Evolutionary conservation across 1,140 invertebrate species (phyloP).

Genomic region (Drosophila nasuta): DNA sequence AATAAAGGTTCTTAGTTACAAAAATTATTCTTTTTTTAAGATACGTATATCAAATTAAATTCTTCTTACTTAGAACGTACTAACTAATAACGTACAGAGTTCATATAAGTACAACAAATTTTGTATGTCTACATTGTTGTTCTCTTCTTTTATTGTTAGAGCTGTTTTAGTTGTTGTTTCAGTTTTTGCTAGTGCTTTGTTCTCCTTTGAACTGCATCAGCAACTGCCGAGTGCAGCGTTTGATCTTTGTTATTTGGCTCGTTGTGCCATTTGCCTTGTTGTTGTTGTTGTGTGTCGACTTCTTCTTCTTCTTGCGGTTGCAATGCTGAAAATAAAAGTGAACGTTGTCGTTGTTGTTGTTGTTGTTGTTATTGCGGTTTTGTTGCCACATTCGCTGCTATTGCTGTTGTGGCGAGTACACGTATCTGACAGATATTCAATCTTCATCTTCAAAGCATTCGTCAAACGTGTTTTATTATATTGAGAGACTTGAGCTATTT

Average conservation of each 20-base stretch:
- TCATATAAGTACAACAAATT: conserved; percentile 20
- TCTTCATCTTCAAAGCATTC: conserved; percentile 72
- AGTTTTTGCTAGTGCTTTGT: conserved; percentile 41
- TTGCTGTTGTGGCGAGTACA: conserved; percentile 24
- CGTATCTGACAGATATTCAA: conserved; percentile 77
- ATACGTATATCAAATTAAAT: too few species aligned
- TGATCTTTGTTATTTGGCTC: conserved; percentile 74
- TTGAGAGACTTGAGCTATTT: conserved; percentile 65
- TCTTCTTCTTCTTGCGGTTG: conserved; percentile 54
- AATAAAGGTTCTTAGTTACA: too few species aligned
- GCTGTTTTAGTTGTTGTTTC: background rate
- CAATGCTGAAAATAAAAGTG: conserved; percentile 75
- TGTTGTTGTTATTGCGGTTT: conserved; percentile 26
- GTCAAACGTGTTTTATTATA: conserved; percentile 78
- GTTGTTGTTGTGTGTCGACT: conserved; percentile 35
- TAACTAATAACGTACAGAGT: background rate
- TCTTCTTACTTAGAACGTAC: background rate
- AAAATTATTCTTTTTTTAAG: background rate
- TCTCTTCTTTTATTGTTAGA: background rate
- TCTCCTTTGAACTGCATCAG: conserved; percentile 36
- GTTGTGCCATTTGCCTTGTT: conserved; percentile 58
- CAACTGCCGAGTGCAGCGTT: conserved; percentile 31
- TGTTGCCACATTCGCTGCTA: conserved; percentile 47
- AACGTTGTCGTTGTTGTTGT: conserved; percentile 53
- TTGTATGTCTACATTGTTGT: conserved; percentile 18